Conservation (phyloP, 2,113 vertebrate species). For the Grallaria varia region DNA sequence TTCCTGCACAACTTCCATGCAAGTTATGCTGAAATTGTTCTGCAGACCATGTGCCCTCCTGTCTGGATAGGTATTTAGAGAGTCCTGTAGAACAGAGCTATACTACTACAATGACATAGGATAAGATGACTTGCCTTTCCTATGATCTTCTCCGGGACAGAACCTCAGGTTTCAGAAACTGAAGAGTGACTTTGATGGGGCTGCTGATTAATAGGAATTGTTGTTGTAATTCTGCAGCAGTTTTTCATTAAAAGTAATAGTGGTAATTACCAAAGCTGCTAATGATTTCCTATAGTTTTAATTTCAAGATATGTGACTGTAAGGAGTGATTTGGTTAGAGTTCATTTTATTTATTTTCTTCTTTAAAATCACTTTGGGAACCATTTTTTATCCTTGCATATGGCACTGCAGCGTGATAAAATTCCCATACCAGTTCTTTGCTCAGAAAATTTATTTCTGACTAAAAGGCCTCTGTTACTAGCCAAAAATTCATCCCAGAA, state of each 20-base stretch:
- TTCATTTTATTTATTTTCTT: not conserved
- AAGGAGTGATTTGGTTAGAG: not conserved
- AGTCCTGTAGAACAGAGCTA: not conserved
- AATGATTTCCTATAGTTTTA: conserved; percentile 5
- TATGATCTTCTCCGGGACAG: not conserved
- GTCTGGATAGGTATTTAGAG: not conserved
- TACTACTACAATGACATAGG: not conserved
- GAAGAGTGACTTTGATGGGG: not conserved
- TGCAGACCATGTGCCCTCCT: not conserved
- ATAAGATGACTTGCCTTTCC: not conserved
- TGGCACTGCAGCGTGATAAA: not conserved
- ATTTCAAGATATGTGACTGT: not conserved
- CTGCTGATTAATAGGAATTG: not conserved
- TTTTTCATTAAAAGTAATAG: not conserved
- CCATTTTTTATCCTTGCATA: not conserved
- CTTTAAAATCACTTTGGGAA: not conserved
- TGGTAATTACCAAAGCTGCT: not conserved
- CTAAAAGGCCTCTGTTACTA: not conserved
- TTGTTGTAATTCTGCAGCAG: not conserved
- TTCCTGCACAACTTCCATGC: not conserved
- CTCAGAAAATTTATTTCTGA: conserved; percentile 17
- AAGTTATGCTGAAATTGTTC: not conserved
- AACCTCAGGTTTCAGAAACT: not conserved
- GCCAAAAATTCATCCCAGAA: conserved; percentile 15
- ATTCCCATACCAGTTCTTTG: not conserved